These are phyloP conservation scores for Molossus alvarezi DNA, from an alignment of 2,797 vertebrate species.

Conservation along the genomic window DNA sequence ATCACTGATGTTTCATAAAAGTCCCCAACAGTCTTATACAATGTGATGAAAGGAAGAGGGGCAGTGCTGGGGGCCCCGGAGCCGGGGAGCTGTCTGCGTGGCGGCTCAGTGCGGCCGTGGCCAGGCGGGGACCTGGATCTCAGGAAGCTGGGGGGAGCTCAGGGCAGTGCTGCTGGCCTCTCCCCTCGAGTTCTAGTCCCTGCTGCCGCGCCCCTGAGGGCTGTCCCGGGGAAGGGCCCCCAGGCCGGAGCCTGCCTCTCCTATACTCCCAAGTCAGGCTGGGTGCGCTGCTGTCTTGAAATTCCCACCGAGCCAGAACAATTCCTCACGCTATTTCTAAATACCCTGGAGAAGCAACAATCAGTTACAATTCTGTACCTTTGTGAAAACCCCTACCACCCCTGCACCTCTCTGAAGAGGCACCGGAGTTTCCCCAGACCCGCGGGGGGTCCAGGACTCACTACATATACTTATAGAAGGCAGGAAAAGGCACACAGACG, in stretches of 20 bases:
- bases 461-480: background rate
- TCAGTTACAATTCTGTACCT: background rate
- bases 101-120: fast-evolving
- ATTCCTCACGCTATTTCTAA: background rate
- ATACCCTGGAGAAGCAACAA: background rate
- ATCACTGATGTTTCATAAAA: background rate
- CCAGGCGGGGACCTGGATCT: background rate
- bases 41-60: background rate
- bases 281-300: background rate
- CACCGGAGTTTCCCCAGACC: background rate
- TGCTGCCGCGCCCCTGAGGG: background rate
- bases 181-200: background rate
- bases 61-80: background rate
- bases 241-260: background rate
- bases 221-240: background rate
- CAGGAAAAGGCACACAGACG: background rate
- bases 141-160: background rate
- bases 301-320: background rate
- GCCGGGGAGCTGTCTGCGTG: background rate
- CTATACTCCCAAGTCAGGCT: background rate
- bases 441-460: background rate
- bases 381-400: background rate
- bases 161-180: background rate
- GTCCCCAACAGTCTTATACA: background rate
- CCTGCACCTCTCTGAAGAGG: background rate